These are phyloP conservation scores for Sphinx pinastri DNA, from an alignment of 2,888 invertebrate species.

Conservation along the genomic window DNA sequence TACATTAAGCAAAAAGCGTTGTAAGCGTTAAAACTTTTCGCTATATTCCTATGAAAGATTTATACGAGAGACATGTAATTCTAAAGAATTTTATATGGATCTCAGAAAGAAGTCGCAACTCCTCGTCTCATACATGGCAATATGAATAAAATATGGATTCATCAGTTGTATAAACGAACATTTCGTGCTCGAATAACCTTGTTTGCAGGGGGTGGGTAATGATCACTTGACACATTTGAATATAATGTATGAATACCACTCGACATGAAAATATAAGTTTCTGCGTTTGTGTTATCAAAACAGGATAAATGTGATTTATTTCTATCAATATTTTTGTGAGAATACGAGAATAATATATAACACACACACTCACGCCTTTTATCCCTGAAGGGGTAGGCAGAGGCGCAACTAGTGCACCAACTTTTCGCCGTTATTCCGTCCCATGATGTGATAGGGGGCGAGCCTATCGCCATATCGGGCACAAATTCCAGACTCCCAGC, in stretches of 20 bases:
- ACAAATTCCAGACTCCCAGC: no score
- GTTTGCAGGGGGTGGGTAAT: conserved; percentile 55
- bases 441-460: no score
- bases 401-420: no score
- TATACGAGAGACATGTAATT: conserved; percentile 28
- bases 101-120: conserved; percentile 44
- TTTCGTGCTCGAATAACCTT: conserved; percentile 60
- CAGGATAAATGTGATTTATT: background rate
- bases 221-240: conserved; percentile 53
- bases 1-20: background rate
- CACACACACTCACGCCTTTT: no score
- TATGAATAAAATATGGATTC: conserved; percentile 79
- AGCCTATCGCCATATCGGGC: no score
- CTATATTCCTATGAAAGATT: conserved; percentile 9
- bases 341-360: no score
- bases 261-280: conserved; percentile 22
- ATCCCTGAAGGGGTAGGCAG: no score
- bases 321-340: background rate
- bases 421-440: no score
- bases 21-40: background rate
- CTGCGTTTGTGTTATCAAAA: conserved; percentile 2
- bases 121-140: conserved; percentile 59
- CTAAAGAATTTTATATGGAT: conserved; percentile 54
- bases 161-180: conserved; percentile 74
- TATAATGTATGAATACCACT: conserved; percentile 31